These are phyloP conservation scores for Gymnogyps californianus DNA, from an alignment of 2,113 vertebrate species.

Conservation along the genomic window DNA sequence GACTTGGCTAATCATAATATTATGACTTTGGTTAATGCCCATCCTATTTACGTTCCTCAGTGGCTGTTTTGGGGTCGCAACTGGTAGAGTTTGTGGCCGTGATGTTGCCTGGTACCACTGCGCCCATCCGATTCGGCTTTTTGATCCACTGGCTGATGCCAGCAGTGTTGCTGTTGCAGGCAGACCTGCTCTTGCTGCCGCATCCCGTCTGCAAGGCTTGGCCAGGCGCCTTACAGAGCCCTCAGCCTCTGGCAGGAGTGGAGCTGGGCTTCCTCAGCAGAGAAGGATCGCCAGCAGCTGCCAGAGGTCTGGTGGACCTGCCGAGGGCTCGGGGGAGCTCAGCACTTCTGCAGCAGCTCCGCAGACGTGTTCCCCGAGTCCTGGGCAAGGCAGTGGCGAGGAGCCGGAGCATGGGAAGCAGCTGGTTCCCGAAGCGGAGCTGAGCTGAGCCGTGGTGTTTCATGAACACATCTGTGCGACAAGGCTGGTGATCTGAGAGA, in stretches of 20 bases:
- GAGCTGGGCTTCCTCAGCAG: neutral
- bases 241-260: neutral
- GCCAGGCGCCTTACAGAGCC: neutral
- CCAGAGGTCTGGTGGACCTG: neutral
- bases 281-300: neutral
- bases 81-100: neutral
- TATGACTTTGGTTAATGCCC: neutral
- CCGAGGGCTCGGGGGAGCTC: neutral
- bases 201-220: neutral
- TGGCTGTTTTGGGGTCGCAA: neutral
- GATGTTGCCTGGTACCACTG: neutral
- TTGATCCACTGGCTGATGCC: neutral
- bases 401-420: neutral
- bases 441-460: neutral
- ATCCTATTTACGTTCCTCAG: neutral
- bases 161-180: neutral
- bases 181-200: neutral
- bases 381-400: fast-evolving
- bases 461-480: neutral
- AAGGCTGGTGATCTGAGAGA: neutral
- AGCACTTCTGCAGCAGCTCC: neutral
- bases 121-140: neutral
- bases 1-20: neutral
- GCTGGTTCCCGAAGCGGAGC: neutral
- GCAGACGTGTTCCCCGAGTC: fast-evolving